phyloP scores from a whole-genome alignment of 1,140 invertebrate genomes.

The Diplogasteroides magnus region DNA sequence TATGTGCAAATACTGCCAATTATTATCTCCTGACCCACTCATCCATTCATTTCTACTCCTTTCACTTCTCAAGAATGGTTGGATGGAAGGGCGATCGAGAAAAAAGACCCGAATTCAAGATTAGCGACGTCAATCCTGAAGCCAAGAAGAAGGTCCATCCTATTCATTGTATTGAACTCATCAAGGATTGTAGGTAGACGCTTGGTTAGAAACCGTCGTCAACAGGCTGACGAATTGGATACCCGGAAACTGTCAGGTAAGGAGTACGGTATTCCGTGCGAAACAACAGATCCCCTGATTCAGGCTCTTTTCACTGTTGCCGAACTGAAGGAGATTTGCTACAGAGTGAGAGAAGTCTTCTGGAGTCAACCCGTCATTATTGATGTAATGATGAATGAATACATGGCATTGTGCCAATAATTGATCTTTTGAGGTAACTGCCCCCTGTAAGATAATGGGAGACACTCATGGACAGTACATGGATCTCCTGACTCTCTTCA shows the following conservation, averaged over 20 bases:
- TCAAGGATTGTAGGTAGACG: too few species aligned
- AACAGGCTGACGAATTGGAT: neutral
- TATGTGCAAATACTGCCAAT: too few species aligned
- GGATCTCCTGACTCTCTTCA: conserved; percentile 26
- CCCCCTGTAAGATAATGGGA: conserved; percentile 40
- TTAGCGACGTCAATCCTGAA: too few species aligned
- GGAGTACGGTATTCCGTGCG: neutral
- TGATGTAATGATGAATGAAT: conserved; percentile 13
- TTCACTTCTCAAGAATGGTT: too few species aligned
- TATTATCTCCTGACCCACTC: too few species aligned
- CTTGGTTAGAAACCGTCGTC: neutral
- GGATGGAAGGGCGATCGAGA: too few species aligned
- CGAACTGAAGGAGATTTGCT: conserved; percentile 42
- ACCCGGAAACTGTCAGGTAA: neutral
- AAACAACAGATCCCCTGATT: conserved; percentile 1
- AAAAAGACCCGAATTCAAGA: too few species aligned
- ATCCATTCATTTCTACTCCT: too few species aligned
- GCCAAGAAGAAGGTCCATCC: too few species aligned
- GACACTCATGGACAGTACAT: conserved; percentile 60
- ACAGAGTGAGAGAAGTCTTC: conserved; percentile 38
- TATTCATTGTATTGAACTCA: too few species aligned
- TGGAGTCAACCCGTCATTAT: conserved; percentile 33
- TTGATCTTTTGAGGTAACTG: conserved; percentile 6
- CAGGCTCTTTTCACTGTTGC: conserved; percentile 36
- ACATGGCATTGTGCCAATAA: too few species aligned